These are phyloP conservation scores for Zenarchopterus dispar DNA, from an alignment of 2,797 vertebrate genomes.

Conservation along the genomic window DNA sequence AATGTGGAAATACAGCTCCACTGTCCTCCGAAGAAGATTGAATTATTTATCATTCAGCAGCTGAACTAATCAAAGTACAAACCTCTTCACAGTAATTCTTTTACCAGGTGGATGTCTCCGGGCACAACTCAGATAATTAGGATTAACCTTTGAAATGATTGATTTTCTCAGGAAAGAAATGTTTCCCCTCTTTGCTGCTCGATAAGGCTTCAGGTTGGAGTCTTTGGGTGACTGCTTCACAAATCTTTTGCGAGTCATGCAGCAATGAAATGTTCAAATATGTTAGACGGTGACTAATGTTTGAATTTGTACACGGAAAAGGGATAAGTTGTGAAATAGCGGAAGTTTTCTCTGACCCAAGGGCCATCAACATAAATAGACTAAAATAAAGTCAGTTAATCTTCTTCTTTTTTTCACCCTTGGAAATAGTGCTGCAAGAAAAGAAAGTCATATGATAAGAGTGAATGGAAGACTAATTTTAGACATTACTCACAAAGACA, in stretches of 20 bases:
- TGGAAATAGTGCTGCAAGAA: neutral
- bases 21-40: neutral
- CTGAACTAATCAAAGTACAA: constrained; percentile 25
- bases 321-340: constrained; percentile 28
- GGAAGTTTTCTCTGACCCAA: constrained; percentile 35
- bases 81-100: constrained; percentile 14
- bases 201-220: constrained; percentile 17
- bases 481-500: too few species aligned
- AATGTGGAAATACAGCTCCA: constrained; percentile 21
- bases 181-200: constrained; percentile 29
- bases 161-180: constrained; percentile 50
- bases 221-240: neutral
- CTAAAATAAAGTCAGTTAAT: constrained; percentile 38
- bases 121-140: constrained; percentile 31
- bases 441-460: neutral
- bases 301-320: constrained; percentile 13
- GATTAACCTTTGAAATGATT: constrained; percentile 56
- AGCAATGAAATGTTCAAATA: constrained; percentile 23
- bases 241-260: constrained; percentile 31
- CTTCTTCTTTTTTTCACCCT: neutral
- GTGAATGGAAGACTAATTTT: neutral
- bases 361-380: constrained; percentile 24
- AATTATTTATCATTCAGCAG: constrained; percentile 14
- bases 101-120: constrained; percentile 21
- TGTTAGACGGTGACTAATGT: constrained; percentile 34